Conservation (phyloP, 2,113 vertebrate species). For the Nipponia nippon region DNA sequence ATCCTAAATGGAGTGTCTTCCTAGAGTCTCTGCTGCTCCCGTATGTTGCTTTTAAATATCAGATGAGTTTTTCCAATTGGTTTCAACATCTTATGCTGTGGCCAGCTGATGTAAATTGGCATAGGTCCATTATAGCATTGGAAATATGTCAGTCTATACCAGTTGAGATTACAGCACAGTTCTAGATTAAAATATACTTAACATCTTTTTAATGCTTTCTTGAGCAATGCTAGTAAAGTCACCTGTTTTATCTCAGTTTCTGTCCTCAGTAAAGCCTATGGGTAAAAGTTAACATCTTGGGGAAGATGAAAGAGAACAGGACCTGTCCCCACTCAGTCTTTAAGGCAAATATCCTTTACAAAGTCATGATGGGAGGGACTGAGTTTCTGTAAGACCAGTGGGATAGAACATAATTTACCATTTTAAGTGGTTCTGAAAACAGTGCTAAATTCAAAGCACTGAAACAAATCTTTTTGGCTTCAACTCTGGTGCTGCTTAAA, state of each 20-base stretch:
- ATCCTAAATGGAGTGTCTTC: background rate
- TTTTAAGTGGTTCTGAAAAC: background rate
- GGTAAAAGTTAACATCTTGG: background rate
- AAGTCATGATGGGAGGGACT: background rate
- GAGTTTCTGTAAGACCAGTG: background rate
- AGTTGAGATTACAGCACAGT: background rate
- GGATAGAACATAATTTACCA: background rate
- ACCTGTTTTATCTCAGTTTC: background rate
- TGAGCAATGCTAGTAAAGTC: background rate
- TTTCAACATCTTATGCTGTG: slow-evolving; percentile 43
- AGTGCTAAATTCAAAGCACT: background rate
- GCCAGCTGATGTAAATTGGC: slow-evolving; percentile 42
- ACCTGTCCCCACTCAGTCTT: background rate
- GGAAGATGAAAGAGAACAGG: background rate
- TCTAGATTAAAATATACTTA: background rate
- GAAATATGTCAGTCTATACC: slow-evolving; percentile 4
- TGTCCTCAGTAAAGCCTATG: background rate
- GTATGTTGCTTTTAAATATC: slow-evolving; percentile 42
- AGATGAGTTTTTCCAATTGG: slow-evolving; percentile 10
- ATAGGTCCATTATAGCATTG: background rate
- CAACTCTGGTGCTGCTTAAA: background rate
- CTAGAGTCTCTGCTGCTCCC: slow-evolving; percentile 1
- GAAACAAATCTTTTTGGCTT: background rate
- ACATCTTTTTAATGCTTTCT: background rate
- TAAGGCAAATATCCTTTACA: background rate